Evolutionary conservation across 2,113 vertebrate genomes (phyloP), one percentile per base, ranked within the genome.

Genomic region (Ceyx margarethae): DNA sequence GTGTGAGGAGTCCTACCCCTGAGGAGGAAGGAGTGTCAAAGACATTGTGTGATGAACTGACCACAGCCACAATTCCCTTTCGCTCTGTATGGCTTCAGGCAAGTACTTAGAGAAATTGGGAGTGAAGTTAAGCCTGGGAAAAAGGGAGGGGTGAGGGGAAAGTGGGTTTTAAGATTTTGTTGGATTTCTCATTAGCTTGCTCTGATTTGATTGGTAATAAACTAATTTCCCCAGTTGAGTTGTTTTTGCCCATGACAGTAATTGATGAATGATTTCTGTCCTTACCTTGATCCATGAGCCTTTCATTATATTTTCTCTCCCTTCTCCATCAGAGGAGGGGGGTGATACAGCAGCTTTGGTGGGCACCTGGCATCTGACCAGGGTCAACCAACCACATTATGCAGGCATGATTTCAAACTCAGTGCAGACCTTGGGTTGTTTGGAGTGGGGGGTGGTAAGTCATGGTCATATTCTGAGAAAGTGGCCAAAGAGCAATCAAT

Each of bases 171-270:
- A 73, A 69, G 20, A 9, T 71, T 54, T 60, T 9, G 1, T 10
- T 67, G 77, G 67, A 20, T 26, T 57, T 62, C 8, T 35, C 54
- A n/a, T 37, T 57, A n/a, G 11, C 37, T 16, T 56, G 13, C 8
- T 31, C 46, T 68, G 23, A 51, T 68, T 78, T 68, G 66, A 21
- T 42, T 42, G 5, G 11, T 29, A 68, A 46, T 25, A 64, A 66
- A 71, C 58, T 31, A 40, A 5, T 50, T 81, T 50, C 20, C 28
- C n/a, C 25, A 62, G 25, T 21, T 0, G 0, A 40, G 5, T 31
- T 6, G 56, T 31, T 73, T 82, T 86, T 78, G 3, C 54, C 25
- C 14, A 1, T 42, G 17, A 51, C 2, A 33, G 16, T 33, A 77
- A 72, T 10, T 26, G 51, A 19, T 37, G 7, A 40, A 12, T 2